Conservation (phyloP, 2,113 vertebrate species). For the Gobio gobio region DNA sequence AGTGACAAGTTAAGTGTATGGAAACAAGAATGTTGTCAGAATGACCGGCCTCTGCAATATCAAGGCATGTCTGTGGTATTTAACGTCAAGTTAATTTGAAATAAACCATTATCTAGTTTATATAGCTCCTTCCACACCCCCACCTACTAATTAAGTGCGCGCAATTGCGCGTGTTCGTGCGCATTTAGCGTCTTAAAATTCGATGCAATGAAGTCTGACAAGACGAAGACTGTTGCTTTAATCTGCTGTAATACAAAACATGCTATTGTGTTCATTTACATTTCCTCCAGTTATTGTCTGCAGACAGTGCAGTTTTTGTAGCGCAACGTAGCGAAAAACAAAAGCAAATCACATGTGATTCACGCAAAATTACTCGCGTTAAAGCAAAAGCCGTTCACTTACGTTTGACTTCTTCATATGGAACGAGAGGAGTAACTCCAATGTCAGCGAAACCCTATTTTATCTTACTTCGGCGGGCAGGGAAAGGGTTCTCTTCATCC, state of each 20-base stretch:
- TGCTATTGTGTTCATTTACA: neutral
- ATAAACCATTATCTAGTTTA: neutral
- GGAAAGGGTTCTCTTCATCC: slow-evolving; percentile 81
- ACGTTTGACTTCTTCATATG: slow-evolving; percentile 88
- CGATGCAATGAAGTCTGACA: neutral
- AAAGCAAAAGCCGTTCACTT: slow-evolving; percentile 63
- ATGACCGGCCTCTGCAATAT: neutral
- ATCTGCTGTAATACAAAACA: neutral
- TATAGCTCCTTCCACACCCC: neutral
- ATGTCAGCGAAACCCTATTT: slow-evolving; percentile 81
- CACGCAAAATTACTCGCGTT: neutral
- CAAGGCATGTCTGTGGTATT: neutral
- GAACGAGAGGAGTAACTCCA: slow-evolving; percentile 82
- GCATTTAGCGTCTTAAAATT: neutral
- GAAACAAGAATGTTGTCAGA: neutral
- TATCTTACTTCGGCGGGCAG: slow-evolving; percentile 81
- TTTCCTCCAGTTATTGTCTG: neutral
- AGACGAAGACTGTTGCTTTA: neutral
- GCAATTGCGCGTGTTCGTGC: neutral
- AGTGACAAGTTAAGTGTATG: neutral
- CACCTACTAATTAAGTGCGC: neutral
- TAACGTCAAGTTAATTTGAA: neutral
- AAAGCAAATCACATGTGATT: neutral
- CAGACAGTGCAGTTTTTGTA: neutral
- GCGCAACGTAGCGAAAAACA: neutral